phyloP scores from a whole-genome alignment of 2,888 invertebrate species.

The Bursaphelenchus okinawaensis region DNA sequence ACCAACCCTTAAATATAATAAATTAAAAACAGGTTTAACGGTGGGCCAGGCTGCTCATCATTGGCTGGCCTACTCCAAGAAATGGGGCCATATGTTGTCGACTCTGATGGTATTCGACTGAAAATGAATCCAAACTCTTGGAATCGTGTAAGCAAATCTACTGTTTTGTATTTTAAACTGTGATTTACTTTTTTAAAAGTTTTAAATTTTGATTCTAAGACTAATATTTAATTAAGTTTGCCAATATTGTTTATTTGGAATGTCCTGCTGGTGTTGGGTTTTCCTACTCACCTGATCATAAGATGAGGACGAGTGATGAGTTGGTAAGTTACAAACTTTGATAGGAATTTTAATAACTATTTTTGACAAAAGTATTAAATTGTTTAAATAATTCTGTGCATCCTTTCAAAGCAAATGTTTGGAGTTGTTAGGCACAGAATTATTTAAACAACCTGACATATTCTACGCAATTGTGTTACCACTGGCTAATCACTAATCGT shows the following conservation, averaged over 20 bases:
- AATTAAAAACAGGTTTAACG: conserved; percentile 1
- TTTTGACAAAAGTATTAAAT: not conserved
- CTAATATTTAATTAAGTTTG: conserved; percentile 5
- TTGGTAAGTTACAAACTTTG: not conserved
- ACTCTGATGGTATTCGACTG: not conserved
- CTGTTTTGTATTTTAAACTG: too few relatives aligned
- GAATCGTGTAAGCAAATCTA: conserved; percentile 5
- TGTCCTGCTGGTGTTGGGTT: not conserved
- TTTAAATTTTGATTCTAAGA: not conserved
- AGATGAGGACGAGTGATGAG: not conserved
- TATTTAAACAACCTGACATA: too few relatives aligned
- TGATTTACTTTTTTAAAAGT: not conserved
- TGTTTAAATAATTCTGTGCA: not conserved
- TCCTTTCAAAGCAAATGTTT: not conserved
- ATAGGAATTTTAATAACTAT: not conserved
- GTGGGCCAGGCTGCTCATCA: conserved; percentile 2
- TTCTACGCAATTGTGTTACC: not conserved
- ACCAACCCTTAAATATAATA: too few relatives aligned
- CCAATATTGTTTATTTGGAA: conserved; percentile 5
- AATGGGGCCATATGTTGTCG: not conserved
- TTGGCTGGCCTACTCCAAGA: not conserved
- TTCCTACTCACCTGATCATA: conserved; percentile 1
- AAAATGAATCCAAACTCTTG: not conserved
- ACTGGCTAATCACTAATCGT: not conserved
- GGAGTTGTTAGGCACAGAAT: not conserved